phyloP scores from a whole-genome alignment of 1,140 invertebrate genomes.

The Wiebesia pumilae region DNA sequence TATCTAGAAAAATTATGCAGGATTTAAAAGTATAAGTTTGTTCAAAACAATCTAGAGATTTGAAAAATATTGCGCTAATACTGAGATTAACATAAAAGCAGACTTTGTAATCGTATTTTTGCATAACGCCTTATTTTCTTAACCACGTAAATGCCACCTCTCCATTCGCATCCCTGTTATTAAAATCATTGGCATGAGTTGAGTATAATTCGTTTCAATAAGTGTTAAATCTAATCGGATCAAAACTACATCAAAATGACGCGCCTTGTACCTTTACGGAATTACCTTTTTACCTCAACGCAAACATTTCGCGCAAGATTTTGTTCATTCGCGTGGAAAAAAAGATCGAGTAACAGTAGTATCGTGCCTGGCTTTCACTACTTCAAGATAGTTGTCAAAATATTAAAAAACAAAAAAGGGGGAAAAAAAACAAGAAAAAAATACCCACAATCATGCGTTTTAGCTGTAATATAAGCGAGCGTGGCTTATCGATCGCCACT shows the following conservation, averaged over 20 bases:
- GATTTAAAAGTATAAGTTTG: neutral
- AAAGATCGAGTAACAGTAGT: neutral
- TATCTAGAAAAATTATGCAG: neutral
- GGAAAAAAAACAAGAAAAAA: neutral
- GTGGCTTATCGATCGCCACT: neutral
- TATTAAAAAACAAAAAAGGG: neutral
- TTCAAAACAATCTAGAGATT: neutral
- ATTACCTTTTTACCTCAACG: constrained; percentile 4
- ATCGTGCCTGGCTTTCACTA: neutral
- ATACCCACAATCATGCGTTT: neutral
- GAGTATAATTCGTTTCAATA: constrained; percentile 40
- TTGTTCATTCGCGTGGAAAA: constrained; percentile 8
- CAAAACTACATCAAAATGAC: constrained; percentile 27
- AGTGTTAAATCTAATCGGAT: constrained; percentile 43
- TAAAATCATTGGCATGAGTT: constrained; percentile 38
- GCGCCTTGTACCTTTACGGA: constrained; percentile 42
- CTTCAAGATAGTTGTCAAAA: neutral
- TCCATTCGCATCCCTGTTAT: constrained; percentile 18
- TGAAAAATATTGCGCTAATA: constrained; percentile 4
- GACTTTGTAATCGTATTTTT: constrained; percentile 34
- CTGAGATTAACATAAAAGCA: constrained; percentile 13
- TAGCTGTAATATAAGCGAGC: neutral
- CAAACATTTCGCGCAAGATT: neutral
- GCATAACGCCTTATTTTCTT: constrained; percentile 36
- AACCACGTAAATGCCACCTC: constrained; percentile 27